Evolutionary conservation across 2,113 vertebrate genomes (phyloP).

Genomic region (Speoplatyrhinus poulsoni): DNA sequence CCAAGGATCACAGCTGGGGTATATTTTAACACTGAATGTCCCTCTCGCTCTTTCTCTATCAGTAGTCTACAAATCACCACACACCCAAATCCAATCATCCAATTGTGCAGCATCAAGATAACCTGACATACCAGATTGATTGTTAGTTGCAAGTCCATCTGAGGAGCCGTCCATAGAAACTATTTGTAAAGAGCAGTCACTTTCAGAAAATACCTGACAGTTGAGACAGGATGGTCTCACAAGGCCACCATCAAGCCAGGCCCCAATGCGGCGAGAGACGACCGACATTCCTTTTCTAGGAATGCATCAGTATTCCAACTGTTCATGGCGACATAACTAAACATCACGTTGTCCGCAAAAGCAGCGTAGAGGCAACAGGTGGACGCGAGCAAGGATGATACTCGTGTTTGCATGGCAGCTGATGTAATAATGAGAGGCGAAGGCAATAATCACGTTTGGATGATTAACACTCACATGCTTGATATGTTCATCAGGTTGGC

Average conservation of each 20-base stretch:
- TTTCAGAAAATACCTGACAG: too few relatives aligned
- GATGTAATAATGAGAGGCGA: neutral
- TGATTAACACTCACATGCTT: constrained; percentile 85
- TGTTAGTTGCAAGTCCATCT: too few relatives aligned
- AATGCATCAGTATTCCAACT: neutral
- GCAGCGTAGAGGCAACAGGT: constrained; percentile 40
- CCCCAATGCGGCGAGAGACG: constrained; percentile 38
- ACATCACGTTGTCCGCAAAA: neutral
- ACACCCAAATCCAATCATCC: constrained; percentile 11
- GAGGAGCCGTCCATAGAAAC: too few relatives aligned
- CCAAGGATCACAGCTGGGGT: constrained; percentile 38
- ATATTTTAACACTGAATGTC: constrained; percentile 51
- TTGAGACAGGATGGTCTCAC: too few relatives aligned
- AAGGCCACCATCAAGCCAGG: constrained; percentile 18
- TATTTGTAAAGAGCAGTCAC: too few relatives aligned
- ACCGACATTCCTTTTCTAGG: neutral
- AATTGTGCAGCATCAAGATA: too few relatives aligned
- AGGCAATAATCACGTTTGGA: neutral
- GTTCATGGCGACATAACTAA: neutral
- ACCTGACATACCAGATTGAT: too few relatives aligned
- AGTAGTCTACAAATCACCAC: constrained; percentile 33
- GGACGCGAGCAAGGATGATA: constrained; percentile 11
- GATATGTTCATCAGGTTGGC: constrained; percentile 89
- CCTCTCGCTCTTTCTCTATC: constrained; percentile 21
- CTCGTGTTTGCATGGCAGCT: constrained; percentile 1